Conservation (phyloP, 2,888 invertebrate genomes). For the Tetranychus truncatus region DNA sequence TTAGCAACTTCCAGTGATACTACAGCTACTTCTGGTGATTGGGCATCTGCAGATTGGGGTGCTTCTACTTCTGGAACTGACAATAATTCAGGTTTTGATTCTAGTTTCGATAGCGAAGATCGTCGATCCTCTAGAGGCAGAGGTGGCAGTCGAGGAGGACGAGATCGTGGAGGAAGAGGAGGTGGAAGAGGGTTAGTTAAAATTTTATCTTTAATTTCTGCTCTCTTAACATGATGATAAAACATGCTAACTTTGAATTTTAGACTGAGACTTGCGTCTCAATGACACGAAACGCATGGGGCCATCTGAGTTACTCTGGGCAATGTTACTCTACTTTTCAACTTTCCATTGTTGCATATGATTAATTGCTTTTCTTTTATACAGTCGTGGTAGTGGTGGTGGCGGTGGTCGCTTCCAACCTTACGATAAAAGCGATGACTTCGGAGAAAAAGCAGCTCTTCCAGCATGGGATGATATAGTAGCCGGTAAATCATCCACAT, state of each 20-base stretch:
- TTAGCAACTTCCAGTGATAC: neutral
- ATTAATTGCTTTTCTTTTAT: neutral
- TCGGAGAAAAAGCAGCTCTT: neutral
- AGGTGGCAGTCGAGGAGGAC: neutral
- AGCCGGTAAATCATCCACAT: neutral
- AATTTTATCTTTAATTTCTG: neutral
- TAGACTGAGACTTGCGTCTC: neutral
- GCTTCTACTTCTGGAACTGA: neutral
- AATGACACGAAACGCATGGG: constrained; percentile 3
- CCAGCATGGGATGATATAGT: neutral
- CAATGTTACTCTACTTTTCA: neutral
- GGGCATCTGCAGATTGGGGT: neutral
- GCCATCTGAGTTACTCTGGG: constrained; percentile 1
- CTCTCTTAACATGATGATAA: neutral
- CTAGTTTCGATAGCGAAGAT: neutral
- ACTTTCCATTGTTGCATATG: neutral
- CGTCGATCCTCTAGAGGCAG: neutral
- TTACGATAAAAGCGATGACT: neutral
- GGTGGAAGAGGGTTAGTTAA: neutral
- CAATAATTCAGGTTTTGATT: neutral
- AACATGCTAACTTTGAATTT: constrained; percentile 1
- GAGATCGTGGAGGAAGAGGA: neutral
- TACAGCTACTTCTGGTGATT: neutral
- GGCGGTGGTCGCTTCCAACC: neutral
- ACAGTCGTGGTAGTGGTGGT: neutral